Conservation (phyloP, 2,888 invertebrate species). For the Desoria tigrina region DNA sequence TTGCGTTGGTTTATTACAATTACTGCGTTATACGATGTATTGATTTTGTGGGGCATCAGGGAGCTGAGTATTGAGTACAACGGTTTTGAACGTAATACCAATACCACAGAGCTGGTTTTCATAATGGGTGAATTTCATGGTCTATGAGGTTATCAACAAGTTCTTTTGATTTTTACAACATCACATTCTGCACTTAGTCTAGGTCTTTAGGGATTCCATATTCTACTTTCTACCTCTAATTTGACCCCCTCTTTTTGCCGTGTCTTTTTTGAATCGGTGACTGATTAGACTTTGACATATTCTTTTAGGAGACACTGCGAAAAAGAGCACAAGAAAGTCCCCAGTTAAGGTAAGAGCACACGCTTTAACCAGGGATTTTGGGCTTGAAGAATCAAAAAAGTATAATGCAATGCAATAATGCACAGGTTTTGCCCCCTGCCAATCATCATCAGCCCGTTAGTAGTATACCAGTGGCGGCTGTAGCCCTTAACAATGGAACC, state of each 20-base stretch:
- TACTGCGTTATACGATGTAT: too few species aligned
- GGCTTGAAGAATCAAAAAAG: not conserved
- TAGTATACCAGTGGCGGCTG: slow-evolving; percentile 11
- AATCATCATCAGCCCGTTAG: slow-evolving; percentile 10
- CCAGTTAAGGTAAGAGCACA: slow-evolving; percentile 48
- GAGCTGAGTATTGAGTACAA: too few species aligned
- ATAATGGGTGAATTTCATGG: too few species aligned
- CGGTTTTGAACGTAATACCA: too few species aligned
- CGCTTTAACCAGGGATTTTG: not conserved
- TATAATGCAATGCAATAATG: slow-evolving; percentile 10
- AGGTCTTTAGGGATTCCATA: not conserved
- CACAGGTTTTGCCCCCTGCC: slow-evolving; percentile 17
- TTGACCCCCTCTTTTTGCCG: too few species aligned
- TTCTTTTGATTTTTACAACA: slow-evolving; percentile 15
- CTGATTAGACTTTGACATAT: not conserved
- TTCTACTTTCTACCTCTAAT: not conserved
- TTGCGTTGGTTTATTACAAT: too few species aligned
- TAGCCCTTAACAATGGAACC: slow-evolving; percentile 41
- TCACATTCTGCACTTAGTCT: slow-evolving; percentile 41
- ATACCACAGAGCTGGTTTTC: too few species aligned
- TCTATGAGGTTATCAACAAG: not conserved
- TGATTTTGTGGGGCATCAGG: too few species aligned
- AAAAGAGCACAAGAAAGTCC: slow-evolving; percentile 52
- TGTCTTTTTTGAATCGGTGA: not conserved
- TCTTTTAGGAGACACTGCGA: slow-evolving; percentile 48